Percentiles rank a stretch among this genome's conserved stretches.
Evolutionary conservation across 2,797 vertebrate species (phyloP).

Genomic region (Hapalemur alaotrensis): DNA sequence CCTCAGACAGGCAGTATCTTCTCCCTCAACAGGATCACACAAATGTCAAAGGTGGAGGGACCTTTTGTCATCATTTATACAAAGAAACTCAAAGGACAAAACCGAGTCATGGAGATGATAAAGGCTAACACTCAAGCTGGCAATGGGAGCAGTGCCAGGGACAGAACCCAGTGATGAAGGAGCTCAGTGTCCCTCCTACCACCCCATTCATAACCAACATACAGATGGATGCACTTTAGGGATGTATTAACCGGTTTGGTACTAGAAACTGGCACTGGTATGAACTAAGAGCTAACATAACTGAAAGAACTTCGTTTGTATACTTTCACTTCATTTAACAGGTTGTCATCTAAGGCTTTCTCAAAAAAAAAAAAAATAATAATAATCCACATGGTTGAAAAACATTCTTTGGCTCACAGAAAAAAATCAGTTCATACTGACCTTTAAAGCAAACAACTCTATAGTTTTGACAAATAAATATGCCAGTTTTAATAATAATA

Average conservation of each 20-base stretch:
- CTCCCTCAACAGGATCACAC: background rate
- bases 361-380: background rate
- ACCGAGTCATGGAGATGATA: background rate
- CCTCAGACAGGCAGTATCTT: background rate
- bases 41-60: background rate
- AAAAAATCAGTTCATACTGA: background rate
- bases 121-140: background rate
- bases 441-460: background rate
- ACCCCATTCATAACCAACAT: rapidly evolving
- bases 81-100: background rate
- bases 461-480: background rate
- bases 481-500: background rate
- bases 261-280: background rate
- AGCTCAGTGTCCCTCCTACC: background rate
- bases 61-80: background rate
- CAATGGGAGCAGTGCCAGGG: background rate
- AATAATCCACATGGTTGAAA: background rate
- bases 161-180: background rate
- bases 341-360: background rate
- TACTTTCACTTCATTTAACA: background rate
- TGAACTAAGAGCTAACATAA: background rate
- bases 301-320: background rate
- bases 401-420: background rate
- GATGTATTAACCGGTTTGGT: background rate
- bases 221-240: background rate